Evolutionary conservation across 2,888 invertebrate genomes (phyloP), one percentile per base, ranked within the genome.

Genomic region (Tenthredo notha): DNA sequence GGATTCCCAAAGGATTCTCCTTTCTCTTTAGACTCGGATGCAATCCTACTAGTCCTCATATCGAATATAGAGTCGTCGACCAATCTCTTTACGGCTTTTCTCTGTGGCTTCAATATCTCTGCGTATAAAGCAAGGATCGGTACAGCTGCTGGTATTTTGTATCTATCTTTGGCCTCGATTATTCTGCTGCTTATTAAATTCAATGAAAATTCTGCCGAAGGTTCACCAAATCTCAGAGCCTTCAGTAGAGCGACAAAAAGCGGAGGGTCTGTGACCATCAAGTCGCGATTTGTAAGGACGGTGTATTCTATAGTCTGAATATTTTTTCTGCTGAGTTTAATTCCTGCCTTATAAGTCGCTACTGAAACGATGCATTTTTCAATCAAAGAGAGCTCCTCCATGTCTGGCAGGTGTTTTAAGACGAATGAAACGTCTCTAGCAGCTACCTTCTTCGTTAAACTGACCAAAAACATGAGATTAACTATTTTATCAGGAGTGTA

Each of bases 71-170:
- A 90, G 86, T 90, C 90, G 61, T 87, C 86, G 5, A 91, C 89
- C 84, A 94, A 90, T 80, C 90, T 87, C 74, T 90, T 86, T 3
- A 93, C 84, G 65, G 93, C 87, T 33, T 89, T 86, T 84, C 90
- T 90, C 87, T 94, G 92, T 84, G 92, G 92, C 88, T 93, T 92
- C 58, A 91, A 88, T 84, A 91, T 91, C 87, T 94, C 93, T 0
- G 94, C 92, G 90, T 92, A 94, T 75, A 94, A 85, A 10, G 93
- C 92, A 87, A 94, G 88, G 58, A 94, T 91, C 87, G 94, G 94
- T 82, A 92, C 92, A 37, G 92, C 88, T 0, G 90, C 90, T n/a
- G 90, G 87, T 87, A 94, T 93, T 6, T 91, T 90, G 86, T 93
- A 94, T 86, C 86, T 87, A 50, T 91, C 82, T 80, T 90, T 90